Base-by-base conservation (phyloP, 2,113 vertebrate species). In the Sardina pilchardus region DNA sequence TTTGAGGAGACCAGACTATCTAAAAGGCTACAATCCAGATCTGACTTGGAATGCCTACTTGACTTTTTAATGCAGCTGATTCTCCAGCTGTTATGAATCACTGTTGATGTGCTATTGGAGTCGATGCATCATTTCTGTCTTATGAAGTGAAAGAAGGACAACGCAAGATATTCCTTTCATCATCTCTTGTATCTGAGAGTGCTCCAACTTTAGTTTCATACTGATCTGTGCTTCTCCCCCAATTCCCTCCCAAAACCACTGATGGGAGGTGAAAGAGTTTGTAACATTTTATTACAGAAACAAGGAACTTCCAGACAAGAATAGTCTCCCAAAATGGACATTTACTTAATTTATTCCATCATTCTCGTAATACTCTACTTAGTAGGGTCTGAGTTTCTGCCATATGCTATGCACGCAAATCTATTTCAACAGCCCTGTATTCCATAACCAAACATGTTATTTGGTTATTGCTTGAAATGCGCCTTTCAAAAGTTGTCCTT, bases 21-120 rank as follows among this genome's bases (percentile, higher is more conserved):
- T 67, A 9, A 30, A 3, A 30, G 71, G 21, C 71, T 34, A 34
- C 0, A 14, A 16, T 78, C 34, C 71, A 78, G 71, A 36, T 78
- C 34, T 78, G 71, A 36, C 71, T 34, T 78, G 26, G 71, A 78
- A 16, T 16, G 39, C 71, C 71, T 78, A 78, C 71, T 78, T 78
- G 71, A 16, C 30, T 78, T 36, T 17, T 78, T 34, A 42, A 34
- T 78, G 30, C 34, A 14, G 36, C 1, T 78, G 14, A 39, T 12
- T 34, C 71, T 78, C 9, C 71, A 78, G 71, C 71, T 78, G 71
- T 17, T 78, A 17, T 78, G 30, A 78, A 26, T 30, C 30, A 30
- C 14, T 30, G n/a, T 12, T 71, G 63, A 71, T 12, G 8, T 71
- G 63, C 63, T 34, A 16, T 34, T 71, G 63, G 26, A 78, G 30